Conservation (phyloP, 2,888 invertebrate genomes). For the Molanna angustata region DNA sequence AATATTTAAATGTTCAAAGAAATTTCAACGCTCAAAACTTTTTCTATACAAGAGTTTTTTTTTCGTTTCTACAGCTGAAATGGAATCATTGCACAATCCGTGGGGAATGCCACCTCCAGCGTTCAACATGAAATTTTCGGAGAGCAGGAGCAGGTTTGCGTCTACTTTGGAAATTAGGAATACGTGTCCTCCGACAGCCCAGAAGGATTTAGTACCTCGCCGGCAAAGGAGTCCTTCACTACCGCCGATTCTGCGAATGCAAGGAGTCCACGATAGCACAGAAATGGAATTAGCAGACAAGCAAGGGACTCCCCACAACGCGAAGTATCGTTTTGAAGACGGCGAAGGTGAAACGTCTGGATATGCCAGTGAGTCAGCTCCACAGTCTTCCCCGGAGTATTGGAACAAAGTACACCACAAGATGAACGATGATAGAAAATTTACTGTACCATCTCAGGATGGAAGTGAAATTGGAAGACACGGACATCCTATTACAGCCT, state of each 20-base stretch:
- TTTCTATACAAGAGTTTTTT: constrained; percentile 11
- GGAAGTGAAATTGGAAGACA: too few relatives aligned
- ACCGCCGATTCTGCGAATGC: constrained; percentile 58
- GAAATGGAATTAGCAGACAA: background rate
- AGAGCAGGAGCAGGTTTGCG: constrained; percentile 51
- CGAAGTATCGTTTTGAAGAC: constrained; percentile 43
- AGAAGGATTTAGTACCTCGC: constrained; percentile 44
- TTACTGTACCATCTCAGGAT: too few relatives aligned
- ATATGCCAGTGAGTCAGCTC: constrained; percentile 75
- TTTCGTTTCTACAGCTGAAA: constrained; percentile 65
- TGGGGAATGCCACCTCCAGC: constrained; percentile 65
- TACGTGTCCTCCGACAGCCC: constrained; percentile 48
- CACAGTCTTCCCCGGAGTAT: constrained; percentile 53
- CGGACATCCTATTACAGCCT: constrained; percentile 17
- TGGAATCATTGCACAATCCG: constrained; percentile 73
- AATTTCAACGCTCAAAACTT: too few relatives aligned
- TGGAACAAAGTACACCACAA: constrained; percentile 39
- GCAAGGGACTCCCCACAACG: constrained; percentile 8
- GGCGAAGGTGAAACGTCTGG: constrained; percentile 78
- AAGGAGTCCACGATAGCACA: background rate
- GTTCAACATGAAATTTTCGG: constrained; percentile 46
- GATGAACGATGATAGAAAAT: too few relatives aligned
- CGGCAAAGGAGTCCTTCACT: constrained; percentile 64
- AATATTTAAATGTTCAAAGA: too few relatives aligned
- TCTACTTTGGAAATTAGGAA: constrained; percentile 48